These are phyloP conservation scores for Chloroceryle aenea DNA, from an alignment of 2,113 vertebrate species.

Conservation along the genomic window DNA sequence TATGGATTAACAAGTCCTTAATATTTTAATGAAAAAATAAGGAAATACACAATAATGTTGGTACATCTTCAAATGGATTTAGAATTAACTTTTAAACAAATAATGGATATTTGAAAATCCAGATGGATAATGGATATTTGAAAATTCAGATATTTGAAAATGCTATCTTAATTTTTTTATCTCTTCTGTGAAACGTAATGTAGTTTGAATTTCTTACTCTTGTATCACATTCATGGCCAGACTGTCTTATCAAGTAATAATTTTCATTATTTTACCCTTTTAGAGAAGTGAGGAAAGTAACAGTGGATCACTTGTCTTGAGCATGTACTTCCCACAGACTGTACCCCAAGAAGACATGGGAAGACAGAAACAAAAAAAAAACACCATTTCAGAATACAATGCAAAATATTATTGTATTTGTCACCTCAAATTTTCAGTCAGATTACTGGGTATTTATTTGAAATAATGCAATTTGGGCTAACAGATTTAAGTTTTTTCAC, in stretches of 20 bases:
- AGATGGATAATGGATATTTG: background rate
- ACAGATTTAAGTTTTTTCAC: background rate
- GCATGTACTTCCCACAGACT: background rate
- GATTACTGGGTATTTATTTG: background rate
- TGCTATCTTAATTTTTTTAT: background rate
- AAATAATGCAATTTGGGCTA: background rate
- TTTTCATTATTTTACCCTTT: background rate
- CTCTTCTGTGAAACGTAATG: background rate
- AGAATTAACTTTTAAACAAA: background rate
- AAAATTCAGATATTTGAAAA: background rate
- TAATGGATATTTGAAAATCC: background rate
- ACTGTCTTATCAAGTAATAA: background rate
- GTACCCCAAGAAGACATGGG: fast-evolving
- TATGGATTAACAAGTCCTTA: background rate
- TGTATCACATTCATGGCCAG: background rate
- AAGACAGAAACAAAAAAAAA: background rate
- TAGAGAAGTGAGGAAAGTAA: background rate
- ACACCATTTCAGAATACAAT: background rate
- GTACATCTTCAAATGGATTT: background rate
- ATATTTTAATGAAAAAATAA: background rate
- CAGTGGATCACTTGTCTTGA: background rate
- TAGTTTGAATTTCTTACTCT: background rate
- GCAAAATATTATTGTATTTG: background rate
- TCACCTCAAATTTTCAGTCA: background rate
- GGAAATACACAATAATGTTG: background rate